Evolutionary conservation across 1,140 invertebrate genomes (phyloP), one percentile per base, ranked within the genome.

Genomic region (Asbolus verrucosus): DNA sequence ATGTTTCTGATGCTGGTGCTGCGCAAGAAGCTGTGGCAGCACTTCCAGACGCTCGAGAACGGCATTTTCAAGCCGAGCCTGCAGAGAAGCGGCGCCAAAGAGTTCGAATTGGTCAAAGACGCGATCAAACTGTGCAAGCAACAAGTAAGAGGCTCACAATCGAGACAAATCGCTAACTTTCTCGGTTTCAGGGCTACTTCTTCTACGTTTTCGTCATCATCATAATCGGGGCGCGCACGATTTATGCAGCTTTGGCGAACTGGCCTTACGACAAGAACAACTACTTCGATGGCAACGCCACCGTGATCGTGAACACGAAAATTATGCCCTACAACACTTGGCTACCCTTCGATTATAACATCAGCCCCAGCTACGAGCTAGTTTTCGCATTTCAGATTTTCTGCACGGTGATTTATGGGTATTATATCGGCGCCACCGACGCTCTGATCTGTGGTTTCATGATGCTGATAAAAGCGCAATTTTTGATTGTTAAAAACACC

Each of bases 391-490:
- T 54, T 18, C 67, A 69, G 43, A 33, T 36, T 4, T 9, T 54
- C 9, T 31, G 38, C 1, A 46, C 33, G 0, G 13, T 33, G 6
- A 8, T 69, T 14, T 69, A 50, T 15, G 71, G 71, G 14, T 66
- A 59, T n/a, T 38, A 43, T 8, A 69, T 72, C 1, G 71, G 71
- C 0, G 18, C 62, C 3, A 61, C 50, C n/a, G 71, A 72, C 36
- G 62, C 67, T 3, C 6, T 72, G 1, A 61, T 72, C 19, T 69
- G 46, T 18, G 71, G 71, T 4, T 63, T 69, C 6, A 30, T 69
- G 27, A 36, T 65, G 8, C 33, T 65, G 13, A 69, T 72, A 19
- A 69, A 66, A 46, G 67, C 71, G 8, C 71, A 72, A 27, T 66
- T 65, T 60, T 18, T 65, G 24, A 72, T 72, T 15, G 41, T 72